These are phyloP conservation scores for Prosopocoilus inquinatus DNA, from an alignment of 2,888 invertebrate genomes.

Conservation along the genomic window DNA sequence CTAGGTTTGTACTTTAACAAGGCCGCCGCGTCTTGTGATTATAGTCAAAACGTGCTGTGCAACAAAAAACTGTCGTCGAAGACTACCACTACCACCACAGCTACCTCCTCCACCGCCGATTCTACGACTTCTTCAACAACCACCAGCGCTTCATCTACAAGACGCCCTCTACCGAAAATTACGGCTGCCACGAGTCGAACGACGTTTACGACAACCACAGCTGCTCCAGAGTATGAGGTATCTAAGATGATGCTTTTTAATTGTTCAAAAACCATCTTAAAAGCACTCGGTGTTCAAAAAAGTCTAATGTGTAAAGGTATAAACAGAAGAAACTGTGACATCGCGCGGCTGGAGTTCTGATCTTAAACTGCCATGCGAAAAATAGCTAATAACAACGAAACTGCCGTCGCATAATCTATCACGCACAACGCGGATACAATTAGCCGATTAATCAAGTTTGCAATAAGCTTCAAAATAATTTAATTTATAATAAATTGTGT, in stretches of 20 bases:
- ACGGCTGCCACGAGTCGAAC: conserved; percentile 48
- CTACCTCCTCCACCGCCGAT: conserved; percentile 47
- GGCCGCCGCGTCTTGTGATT: conserved; percentile 89
- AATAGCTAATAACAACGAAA: no score
- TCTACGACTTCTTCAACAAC: conserved; percentile 52
- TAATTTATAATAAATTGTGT: conserved; percentile 9
- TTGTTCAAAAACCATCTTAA: no score
- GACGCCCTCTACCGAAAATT: conserved; percentile 43
- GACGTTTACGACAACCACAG: conserved; percentile 42
- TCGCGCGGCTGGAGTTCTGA: no score
- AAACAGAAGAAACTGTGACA: no score
- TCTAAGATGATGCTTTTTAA: conserved; percentile 11
- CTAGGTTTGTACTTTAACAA: conserved; percentile 87
- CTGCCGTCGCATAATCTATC: no score
- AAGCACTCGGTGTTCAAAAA: no score
- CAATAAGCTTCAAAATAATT: conserved; percentile 7
- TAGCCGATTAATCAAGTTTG: background rate
- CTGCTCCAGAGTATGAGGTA: conserved; percentile 39
- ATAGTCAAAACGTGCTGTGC: conserved; percentile 82
- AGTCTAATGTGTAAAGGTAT: no score
- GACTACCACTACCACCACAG: conserved; percentile 51
- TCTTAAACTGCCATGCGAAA: no score
- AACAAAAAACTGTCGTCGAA: conserved; percentile 61
- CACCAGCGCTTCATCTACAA: conserved; percentile 43
- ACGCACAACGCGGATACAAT: no score